Evolutionary conservation across 2,113 vertebrate genomes (phyloP), one percentile per base, ranked within the genome.

Genomic region (Penelope pileata): DNA sequence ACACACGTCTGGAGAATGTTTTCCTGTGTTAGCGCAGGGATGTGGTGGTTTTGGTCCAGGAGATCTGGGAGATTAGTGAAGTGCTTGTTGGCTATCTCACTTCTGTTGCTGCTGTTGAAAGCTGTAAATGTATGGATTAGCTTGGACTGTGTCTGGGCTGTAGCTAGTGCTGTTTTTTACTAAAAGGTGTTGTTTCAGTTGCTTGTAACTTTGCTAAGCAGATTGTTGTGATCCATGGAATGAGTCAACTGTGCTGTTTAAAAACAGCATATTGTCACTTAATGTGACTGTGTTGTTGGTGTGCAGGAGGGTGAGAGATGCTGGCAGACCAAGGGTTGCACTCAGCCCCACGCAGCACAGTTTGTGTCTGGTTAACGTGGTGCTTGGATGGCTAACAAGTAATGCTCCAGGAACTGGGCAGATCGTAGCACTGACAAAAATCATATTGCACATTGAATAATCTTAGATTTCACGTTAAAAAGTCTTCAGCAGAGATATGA

Each of bases 1-100:
- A 96, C 74, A 14, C 85, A 66, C 9, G 58, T n/a, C 90, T 91
- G 79, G 83, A 58, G 93, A 96, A 90, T 92, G 91, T 62, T 93
- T 48, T 54, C 15, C 92, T 76, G 50, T 48, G 8, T 89, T 75
- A 83, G 80, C 82, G 12, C 62, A 36, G 88, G 66, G 72, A 77
- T 54, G n/a, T 47, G 85, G 43, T 7, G 7, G 47, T 11, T 69
- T 89, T 53, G 74, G 66, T 50, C 9, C 64, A 6, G 2, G 40
- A 78, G 70, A 60, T 53, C 67, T 85, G 69, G 68, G 64, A 89
- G 87, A 60, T 38, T 74, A 45, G 88, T 45, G 58, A 90, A 89
- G 10, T 18, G 23, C 82, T 82, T 38, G 26, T 73, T 47, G 30
- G 74, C 34, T 26, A 4, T 80, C 88, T 83, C 1, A 64, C n/a